Base-by-base conservation (phyloP, 2,113 vertebrate species). In the Rhinoderma darwinii region DNA sequence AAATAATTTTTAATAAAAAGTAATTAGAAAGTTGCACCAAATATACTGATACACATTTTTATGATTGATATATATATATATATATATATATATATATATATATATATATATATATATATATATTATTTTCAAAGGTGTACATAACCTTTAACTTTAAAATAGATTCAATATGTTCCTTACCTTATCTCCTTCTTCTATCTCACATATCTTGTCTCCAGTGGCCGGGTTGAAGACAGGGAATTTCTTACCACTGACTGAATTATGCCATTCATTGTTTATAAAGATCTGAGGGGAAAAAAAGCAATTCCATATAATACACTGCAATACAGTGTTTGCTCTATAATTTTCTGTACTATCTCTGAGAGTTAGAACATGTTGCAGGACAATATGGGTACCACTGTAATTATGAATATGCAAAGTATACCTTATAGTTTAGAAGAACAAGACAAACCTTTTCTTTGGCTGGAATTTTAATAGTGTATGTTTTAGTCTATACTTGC, bases 201-300 rank as follows among this genome's bases (percentile, higher is more conserved):
- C 95, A 87, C 96, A 97, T 84, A 98, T 94, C 88, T 95, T 93
- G 88, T 96, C 96, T 85, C 94, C 95, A 0, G 92, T 96, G 32
- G 96, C 94, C 0, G 97, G 96, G 87, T 97, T 96, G 81, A 93
- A 86, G 70, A 97, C 95, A 18, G 91, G 90, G 88, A 97, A 96
- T 90, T 95, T 97, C 90, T 95, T 95, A 20, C 96, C 94, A 79
- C 95, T 96, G 86, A 91, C 83, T 0, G 97, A 96, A 66, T 93
- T 77, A 39, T 96, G 94, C 96, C 97, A 98, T 78, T 97, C 95
- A 37, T 98, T 97, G 88, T 95, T 94, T 89, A 97, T 97, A 88
- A 98, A 98, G 91, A 98, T 94, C 97, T 98, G 89, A 1, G 83
- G 2, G 80, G 20, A 27, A 82, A 18, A 89, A 88, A 83, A 75